phyloP scores from a whole-genome alignment of 2,888 invertebrate species.

The Yponomeuta malinellus region DNA sequence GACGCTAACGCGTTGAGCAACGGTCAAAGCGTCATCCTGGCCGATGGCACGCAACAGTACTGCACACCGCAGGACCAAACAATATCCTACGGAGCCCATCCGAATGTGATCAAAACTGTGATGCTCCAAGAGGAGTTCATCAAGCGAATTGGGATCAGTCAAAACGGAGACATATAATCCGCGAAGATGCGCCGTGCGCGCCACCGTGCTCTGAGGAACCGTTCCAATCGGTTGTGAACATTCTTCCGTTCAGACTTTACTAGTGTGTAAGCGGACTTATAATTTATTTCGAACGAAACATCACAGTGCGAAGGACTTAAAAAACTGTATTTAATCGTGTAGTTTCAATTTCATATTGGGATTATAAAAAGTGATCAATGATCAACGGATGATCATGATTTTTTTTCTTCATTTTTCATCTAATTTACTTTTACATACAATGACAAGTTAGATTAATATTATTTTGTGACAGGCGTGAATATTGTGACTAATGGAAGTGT shows the following conservation, averaged over 20 bases:
- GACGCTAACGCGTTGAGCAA: conserved; percentile 78
- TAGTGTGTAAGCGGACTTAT: conserved; percentile 68
- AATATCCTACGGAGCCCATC: conserved; percentile 57
- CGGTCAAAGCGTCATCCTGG: conserved; percentile 60
- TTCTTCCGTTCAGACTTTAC: conserved; percentile 62
- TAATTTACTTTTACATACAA: conserved; percentile 17
- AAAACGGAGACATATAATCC: conserved; percentile 74
- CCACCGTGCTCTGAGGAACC: conserved; percentile 68
- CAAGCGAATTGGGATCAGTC: conserved; percentile 71
- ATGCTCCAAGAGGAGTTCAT: conserved; percentile 74
- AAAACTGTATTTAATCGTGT: conserved; percentile 25
- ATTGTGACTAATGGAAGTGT: conserved; percentile 33
- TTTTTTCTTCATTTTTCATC: conserved; percentile 15
- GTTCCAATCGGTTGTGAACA: conserved; percentile 72
- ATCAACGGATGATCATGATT: conserved; percentile 4
- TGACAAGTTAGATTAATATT: conserved; percentile 18
- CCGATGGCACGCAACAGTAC: conserved; percentile 61
- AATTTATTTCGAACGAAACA: conserved; percentile 62
- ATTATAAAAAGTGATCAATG: conserved; percentile 15
- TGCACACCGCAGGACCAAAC: conserved; percentile 58
- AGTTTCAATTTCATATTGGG: conserved; percentile 22
- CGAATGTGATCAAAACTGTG: conserved; percentile 69
- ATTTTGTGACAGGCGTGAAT: conserved; percentile 37
- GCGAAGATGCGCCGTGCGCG: conserved; percentile 68
- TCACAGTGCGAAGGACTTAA: conserved; percentile 57